Evolutionary conservation across 2,113 vertebrate genomes (phyloP).

Genomic region (Progne subis): DNA sequence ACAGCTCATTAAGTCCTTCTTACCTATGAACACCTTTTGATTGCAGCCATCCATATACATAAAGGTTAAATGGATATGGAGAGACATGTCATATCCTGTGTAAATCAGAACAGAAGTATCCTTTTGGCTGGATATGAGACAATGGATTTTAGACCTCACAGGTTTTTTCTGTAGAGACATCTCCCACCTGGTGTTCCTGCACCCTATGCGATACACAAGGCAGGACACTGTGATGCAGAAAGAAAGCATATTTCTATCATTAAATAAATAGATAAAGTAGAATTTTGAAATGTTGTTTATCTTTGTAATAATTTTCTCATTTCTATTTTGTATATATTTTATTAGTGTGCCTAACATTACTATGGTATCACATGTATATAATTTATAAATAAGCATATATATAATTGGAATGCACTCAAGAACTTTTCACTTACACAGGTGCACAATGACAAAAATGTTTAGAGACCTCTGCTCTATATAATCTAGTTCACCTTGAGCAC

Average conservation of each 20-base stretch:
- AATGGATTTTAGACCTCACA: background rate
- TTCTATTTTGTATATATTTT: background rate
- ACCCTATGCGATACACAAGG: accelerated
- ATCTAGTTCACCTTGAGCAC: background rate
- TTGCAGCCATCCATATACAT: background rate
- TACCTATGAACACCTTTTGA: background rate
- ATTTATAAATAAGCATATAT: background rate
- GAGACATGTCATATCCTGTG: background rate
- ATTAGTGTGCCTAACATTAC: background rate
- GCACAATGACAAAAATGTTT: background rate
- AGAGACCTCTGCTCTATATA: background rate
- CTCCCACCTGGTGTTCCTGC: background rate
- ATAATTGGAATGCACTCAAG: background rate
- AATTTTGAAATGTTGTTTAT: background rate
- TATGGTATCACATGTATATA: background rate
- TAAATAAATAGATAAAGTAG: background rate
- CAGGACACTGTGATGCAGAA: background rate
- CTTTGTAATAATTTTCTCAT: background rate
- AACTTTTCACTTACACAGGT: background rate
- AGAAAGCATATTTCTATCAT: background rate
- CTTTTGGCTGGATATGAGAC: accelerated
- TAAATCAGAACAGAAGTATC: background rate
- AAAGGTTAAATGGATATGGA: background rate
- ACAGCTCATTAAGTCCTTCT: background rate
- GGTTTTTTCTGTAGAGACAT: background rate